Conservation (phyloP, 1,140 invertebrate genomes). For the Holotrichia oblita region DNA sequence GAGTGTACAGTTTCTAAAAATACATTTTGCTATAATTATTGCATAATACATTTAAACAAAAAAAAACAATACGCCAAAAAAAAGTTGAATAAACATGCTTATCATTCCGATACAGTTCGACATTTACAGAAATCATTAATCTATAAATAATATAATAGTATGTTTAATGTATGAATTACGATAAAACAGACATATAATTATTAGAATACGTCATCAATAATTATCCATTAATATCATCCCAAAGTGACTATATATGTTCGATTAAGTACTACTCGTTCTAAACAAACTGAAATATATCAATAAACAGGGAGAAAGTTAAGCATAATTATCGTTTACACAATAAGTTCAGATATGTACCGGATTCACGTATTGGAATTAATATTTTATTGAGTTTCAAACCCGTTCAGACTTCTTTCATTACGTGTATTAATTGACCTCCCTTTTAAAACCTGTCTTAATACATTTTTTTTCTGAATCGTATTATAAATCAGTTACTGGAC, state of each 20-base stretch:
- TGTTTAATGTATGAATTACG: constrained; percentile 3
- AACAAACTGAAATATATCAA: neutral
- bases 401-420: neutral
- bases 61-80: neutral
- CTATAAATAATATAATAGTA: neutral
- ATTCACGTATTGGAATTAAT: neutral
- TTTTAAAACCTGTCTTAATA: neutral
- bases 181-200: neutral
- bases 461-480: no score
- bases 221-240: neutral
- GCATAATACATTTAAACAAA: neutral
- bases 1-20: neutral
- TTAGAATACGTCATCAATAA: neutral
- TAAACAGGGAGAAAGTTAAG: neutral
- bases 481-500: constrained; percentile 61
- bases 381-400: neutral
- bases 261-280: neutral
- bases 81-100: neutral
- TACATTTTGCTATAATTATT: neutral
- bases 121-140: neutral
- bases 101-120: neutral
- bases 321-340: no score
- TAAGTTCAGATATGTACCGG: no score
- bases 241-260: neutral
- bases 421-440: neutral